These are phyloP conservation scores for Phyto melanocephala DNA, from an alignment of 2,888 invertebrate species.

Conservation along the genomic window DNA sequence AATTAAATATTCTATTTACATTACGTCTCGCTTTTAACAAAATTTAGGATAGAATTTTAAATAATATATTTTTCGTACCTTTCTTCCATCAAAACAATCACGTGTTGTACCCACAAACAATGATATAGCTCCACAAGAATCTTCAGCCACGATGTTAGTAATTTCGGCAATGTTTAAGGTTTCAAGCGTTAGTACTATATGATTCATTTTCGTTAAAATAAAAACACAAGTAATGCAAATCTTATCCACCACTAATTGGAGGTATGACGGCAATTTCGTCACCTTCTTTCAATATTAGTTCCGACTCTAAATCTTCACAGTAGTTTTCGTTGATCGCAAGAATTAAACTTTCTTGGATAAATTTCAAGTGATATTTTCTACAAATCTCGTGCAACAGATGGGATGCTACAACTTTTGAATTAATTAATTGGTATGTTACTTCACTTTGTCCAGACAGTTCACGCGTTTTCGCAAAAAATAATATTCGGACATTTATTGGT, in stretches of 20 bases:
- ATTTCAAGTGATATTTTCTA: constrained; percentile 82
- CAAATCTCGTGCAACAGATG: constrained; percentile 83
- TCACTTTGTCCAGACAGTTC: constrained; percentile 86
- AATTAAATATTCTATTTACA: too few species aligned
- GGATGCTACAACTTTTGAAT: constrained; percentile 81
- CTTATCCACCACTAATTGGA: constrained; percentile 94
- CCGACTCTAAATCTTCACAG: constrained; percentile 80
- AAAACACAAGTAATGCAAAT: neutral
- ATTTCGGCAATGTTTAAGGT: constrained; percentile 85
- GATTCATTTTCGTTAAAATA: constrained; percentile 78
- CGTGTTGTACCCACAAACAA: constrained; percentile 94
- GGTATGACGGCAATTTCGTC: constrained; percentile 96
- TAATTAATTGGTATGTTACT: constrained; percentile 78
- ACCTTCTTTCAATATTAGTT: constrained; percentile 82
- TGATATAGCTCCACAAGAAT: constrained; percentile 92
- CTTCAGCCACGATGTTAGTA: constrained; percentile 83
- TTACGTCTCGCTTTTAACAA: too few species aligned
- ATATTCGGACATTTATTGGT: constrained; percentile 81
- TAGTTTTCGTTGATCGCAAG: constrained; percentile 92
- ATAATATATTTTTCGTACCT: constrained; percentile 79
- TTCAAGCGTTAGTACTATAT: constrained; percentile 84
- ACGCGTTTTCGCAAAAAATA: constrained; percentile 94
- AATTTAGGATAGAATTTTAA: too few species aligned
- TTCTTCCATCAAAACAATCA: constrained; percentile 89
- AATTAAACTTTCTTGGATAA: constrained; percentile 85